Evolutionary conservation across 2,797 vertebrate species (phyloP), one percentile per base, ranked within the genome.

Genomic region (Gobionotothen gibberifrons): DNA sequence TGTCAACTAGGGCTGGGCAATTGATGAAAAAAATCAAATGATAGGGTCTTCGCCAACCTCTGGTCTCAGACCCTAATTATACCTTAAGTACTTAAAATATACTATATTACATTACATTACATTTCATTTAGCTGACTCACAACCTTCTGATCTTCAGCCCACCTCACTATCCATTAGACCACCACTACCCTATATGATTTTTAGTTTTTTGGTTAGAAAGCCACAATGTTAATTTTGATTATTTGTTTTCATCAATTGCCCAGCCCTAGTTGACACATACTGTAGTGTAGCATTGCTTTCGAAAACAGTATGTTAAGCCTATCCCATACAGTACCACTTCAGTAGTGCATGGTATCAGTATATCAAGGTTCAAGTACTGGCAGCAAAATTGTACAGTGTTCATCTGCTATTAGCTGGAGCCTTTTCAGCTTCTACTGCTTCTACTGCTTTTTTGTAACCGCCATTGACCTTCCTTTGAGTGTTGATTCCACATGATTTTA

Each of bases 351-450:
- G 14, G 9, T 40, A 36, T 19, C 61, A 17, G 19, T 40, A 49
- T 21, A 40, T 17, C 36, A 51, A 42, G 26, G 19, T 51, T 39
- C 0, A 63, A 49, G 0, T 19, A 39, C 13, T 0, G 17, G 11
- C 46, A 15, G 19, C 12, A 54, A 44, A 46, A 42, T 32, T 44
- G 16, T 26, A 13, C 36, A 40, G 55, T 57, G 55, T 40, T 36
- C 36, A 43, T 43, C 42, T 22, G 14, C 55, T 57, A 36, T 57
- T 57, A 57, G 12, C n/a, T 17, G 6, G 32, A 36, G 32, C 8
- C 32, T 10, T 58, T 69, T 36, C 46, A 74, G 32, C 13, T 55
- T 44, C 43, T 62, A 1, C 53, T 40, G 32, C 13, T 55, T 44
- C 43, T 62, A 1, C 53, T 40, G 26, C 2, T 36, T 62, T 61